Base-by-base conservation (phyloP, 2,888 invertebrate species). In the Callosobruchus maculatus region DNA sequence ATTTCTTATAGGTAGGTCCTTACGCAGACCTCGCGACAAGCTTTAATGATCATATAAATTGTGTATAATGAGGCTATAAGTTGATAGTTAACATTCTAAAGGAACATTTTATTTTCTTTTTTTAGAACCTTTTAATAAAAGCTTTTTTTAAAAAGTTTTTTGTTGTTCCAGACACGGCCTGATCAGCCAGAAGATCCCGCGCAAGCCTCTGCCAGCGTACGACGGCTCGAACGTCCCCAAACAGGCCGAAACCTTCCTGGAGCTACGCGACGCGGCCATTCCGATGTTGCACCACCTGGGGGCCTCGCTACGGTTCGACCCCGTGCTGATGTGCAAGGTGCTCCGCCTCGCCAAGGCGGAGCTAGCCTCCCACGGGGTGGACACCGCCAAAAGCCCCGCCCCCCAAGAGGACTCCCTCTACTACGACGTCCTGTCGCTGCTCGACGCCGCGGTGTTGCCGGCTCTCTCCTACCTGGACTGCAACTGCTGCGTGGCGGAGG, bases 401-500 rank as follows among this genome's bases (percentile, higher is more conserved):
- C 82, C 81, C 9, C 81, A 86, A 72, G 88, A 86, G 68, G 91
- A 92, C 81, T 90, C 89, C 13, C 87, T 96, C 68, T 95, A 96
- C 85, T 93, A 93, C 82, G 96, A 97, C 78, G 93, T 97, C 68
- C 87, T 97, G 73, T 95, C 94, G 4, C 90, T 97, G 70, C 88
- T 98, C 74, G 98, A 99, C 85, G 92, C 95, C 70, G 93, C 95
- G 0, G 90, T 99, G 76, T 87, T 99, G 76, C 99, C 99, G 0
- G 92, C 97, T 0, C 89, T 99, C 22, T 95, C 97, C 0, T 92
- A 97, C 81, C 91, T 98, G 89, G 96, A 97, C 79, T 95, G 95
- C 81, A 99, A 99, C 87, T 98, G 97, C 85, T 96, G 97, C 80
- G 93, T 99, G 86, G 95, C 98, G 2, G 98, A 99, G 86, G 98